Evolutionary conservation across 2,888 invertebrate genomes (phyloP).

Genomic region (Miltochrista miniata): DNA sequence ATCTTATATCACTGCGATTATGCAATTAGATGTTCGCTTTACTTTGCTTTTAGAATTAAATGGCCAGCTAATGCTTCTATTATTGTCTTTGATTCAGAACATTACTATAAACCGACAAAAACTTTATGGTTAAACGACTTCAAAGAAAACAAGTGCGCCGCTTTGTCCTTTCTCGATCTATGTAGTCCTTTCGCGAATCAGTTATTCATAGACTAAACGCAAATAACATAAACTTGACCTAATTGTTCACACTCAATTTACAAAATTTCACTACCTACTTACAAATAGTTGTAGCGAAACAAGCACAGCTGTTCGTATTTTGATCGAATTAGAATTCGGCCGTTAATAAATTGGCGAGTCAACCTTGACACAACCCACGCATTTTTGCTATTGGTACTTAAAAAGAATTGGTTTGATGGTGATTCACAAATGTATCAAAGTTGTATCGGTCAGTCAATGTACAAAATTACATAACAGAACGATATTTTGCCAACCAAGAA

Average conservation of each 20-base stretch:
- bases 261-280: no score
- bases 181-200: no score
- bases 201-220: no score
- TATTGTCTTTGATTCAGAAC: conserved; percentile 18
- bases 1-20: conserved; percentile 13
- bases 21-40: conserved; percentile 11
- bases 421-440: conserved; percentile 14
- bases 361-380: conserved; percentile 46
- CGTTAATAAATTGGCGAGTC: conserved; percentile 20
- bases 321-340: conserved; percentile 12
- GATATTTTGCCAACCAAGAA: conserved; percentile 11
- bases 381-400: conserved; percentile 33
- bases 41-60: conserved; percentile 4
- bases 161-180: conserved; percentile 32
- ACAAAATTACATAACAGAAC: conserved; percentile 11
- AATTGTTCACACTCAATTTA: no score
- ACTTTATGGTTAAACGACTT: conserved; percentile 14
- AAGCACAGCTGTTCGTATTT: conserved; percentile 15
- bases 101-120: conserved; percentile 18
- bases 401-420: conserved; percentile 26
- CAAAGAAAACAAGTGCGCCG: conserved; percentile 28
- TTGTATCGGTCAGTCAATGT: conserved; percentile 12
- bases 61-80: conserved; percentile 6
- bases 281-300: conserved; percentile 5
- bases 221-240: no score